Evolutionary conservation across 1,140 invertebrate genomes (phyloP).

Genomic region (Ditylenchus dipsaci): DNA sequence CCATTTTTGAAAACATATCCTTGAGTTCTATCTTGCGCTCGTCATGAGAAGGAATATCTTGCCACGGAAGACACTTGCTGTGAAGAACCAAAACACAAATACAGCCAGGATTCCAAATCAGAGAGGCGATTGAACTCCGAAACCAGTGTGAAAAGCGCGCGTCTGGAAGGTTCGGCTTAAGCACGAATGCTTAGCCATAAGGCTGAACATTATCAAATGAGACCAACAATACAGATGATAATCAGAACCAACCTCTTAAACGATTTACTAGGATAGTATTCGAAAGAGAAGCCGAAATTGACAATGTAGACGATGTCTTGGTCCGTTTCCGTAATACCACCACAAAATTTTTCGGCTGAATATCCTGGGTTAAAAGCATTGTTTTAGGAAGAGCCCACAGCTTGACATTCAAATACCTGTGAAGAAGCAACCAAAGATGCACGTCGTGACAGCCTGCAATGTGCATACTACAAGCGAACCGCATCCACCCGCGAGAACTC

Average conservation of each 20-base stretch:
- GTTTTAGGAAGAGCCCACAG: too few species aligned
- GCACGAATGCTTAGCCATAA: background rate
- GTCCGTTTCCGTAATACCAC: background rate
- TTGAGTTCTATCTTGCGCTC: background rate
- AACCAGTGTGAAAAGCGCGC: background rate
- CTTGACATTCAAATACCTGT: background rate
- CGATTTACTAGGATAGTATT: background rate
- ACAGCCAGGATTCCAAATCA: background rate
- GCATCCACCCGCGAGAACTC: background rate
- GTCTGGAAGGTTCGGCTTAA: background rate
- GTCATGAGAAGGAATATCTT: background rate
- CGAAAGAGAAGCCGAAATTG: background rate
- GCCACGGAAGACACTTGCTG: background rate
- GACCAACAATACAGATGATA: background rate
- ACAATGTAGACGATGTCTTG: background rate
- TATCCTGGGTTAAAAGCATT: background rate
- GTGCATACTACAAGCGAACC: background rate
- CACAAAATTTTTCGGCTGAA: conserved; percentile 3
- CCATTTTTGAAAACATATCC: background rate
- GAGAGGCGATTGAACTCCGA: background rate
- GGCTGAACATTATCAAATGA: background rate
- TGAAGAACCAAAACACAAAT: background rate
- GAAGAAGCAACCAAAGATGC: background rate
- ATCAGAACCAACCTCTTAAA: background rate
- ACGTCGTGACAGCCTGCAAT: background rate